Evolutionary conservation across 2,113 vertebrate genomes (phyloP).

Genomic region (Candoia aspera): DNA sequence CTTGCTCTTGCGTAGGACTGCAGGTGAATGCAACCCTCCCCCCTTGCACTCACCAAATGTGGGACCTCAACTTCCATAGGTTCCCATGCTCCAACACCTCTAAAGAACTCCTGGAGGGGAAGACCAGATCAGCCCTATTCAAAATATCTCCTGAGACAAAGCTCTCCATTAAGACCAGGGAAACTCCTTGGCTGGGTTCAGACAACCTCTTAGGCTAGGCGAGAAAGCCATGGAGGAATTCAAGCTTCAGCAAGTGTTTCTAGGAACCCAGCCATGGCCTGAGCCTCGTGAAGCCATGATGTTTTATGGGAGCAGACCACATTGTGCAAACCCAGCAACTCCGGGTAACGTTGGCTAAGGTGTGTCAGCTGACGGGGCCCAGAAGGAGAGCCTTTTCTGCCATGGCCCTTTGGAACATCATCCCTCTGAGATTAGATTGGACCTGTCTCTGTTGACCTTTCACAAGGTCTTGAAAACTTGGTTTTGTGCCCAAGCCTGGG

Average conservation of each 20-base stretch:
- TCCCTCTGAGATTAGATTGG: not conserved
- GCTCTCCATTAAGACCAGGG: not conserved
- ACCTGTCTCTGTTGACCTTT: not conserved
- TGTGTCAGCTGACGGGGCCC: not conserved
- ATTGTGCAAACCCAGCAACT: not conserved
- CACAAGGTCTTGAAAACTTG: not conserved
- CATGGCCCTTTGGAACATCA: not conserved
- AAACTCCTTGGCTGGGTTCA: not conserved
- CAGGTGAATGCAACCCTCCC: not conserved
- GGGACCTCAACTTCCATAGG: not conserved
- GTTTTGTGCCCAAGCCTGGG: no score
- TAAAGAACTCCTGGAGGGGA: not conserved
- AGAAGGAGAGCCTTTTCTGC: not conserved
- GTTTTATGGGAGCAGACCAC: not conserved
- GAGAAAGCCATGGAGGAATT: not conserved
- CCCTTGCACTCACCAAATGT: not conserved
- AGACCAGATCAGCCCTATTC: not conserved
- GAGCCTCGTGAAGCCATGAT: not conserved
- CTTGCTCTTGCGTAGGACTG: not conserved
- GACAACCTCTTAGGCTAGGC: not conserved
- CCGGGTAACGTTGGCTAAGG: not conserved
- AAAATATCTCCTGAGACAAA: not conserved
- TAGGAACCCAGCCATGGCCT: not conserved
- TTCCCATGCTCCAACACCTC: not conserved
- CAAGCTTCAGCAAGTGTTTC: not conserved